Evolutionary conservation across 2,113 vertebrate species (phyloP), one percentile per base, ranked within the genome.

Genomic region (Epinephelus cyanopodus): DNA sequence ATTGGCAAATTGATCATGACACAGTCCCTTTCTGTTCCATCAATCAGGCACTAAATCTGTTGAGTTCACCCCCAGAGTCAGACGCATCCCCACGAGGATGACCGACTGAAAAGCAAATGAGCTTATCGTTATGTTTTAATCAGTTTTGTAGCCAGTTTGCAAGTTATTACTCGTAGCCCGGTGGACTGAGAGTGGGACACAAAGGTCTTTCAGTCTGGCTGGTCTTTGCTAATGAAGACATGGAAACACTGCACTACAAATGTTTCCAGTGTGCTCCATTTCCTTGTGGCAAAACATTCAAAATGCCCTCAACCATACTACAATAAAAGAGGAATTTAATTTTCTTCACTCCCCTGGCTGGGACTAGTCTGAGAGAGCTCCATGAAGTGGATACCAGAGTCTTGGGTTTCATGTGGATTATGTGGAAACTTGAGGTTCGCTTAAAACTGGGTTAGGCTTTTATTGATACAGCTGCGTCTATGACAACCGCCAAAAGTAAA

Each of bases 371-470:
- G 25, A 39, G 12, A 66, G 45, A 80, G 29, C 37, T 73, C 60
- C 12, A 37, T 58, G 13, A 83, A 78, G 61, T 60, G 5, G 52
- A 74, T 37, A 74, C 27, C 39, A 2, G 13, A 37, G 62, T 72
- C 6, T 56, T 52, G 17, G 53, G 72, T 89, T 87, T 77, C 69
- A 71, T 58, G 23, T 72, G 79, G 63, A 78, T 73, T 70, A 19
- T 72, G 48, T 77, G 33, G 56, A 85, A 90, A 84, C 52, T 79
- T 42, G 53, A 3, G 78, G 89, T 88, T 87, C 72, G 63, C 63
- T 85, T 76, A 19, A 56, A 80, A 85, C 77, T 85, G 74, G 87
- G 81, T 89, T 85, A 58, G 78, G 69, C 75, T 68, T 92, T 91
- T 87, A 90, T 88, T 90, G 82, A 82, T 52, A 79, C 8, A 68